A percentile compares a stretch with the other conserved stretches of the same genome.
These are phyloP conservation scores for Ophonus ardosiacus DNA, from an alignment of 2,888 invertebrate genomes.

Conservation along the genomic window DNA sequence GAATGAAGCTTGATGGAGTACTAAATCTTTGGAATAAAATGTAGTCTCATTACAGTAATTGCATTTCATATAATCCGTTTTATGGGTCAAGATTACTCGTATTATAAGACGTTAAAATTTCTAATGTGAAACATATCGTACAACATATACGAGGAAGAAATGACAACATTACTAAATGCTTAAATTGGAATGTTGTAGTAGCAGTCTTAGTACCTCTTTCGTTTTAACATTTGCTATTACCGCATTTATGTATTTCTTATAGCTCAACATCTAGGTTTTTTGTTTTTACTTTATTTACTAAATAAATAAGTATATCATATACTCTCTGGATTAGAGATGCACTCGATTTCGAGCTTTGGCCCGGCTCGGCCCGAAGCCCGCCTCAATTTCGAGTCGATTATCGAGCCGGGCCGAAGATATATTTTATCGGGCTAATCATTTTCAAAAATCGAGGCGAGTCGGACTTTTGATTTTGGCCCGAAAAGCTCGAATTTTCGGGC, in stretches of 20 bases:
- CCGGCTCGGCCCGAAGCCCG: too few species aligned
- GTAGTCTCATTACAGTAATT: conserved; percentile 61
- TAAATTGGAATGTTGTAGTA: neutral
- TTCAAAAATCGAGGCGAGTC: too few species aligned
- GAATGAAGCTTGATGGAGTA: conserved; percentile 9
- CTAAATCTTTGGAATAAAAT: conserved; percentile 60
- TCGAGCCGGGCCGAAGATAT: too few species aligned
- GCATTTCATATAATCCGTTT: conserved; percentile 59
- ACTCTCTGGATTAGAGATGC: too few species aligned
- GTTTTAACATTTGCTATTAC: neutral
- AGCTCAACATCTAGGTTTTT: neutral
- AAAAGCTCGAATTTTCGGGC: too few species aligned
- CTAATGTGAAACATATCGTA: conserved; percentile 24
- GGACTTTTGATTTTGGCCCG: too few species aligned
- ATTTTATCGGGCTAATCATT: too few species aligned
- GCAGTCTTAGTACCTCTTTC: neutral
- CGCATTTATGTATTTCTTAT: neutral
- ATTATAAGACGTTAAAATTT: conserved; percentile 54
- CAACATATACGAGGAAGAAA: conserved; percentile 5
- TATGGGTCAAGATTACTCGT: conserved; percentile 62
- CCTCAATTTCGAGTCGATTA: too few species aligned
- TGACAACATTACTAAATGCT: conserved; percentile 30
- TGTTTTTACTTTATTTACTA: neutral
- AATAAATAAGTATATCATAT: neutral
- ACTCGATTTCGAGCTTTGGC: too few species aligned